phyloP scores from a whole-genome alignment of 2,888 invertebrate genomes.

The Phortica okadai region DNA sequence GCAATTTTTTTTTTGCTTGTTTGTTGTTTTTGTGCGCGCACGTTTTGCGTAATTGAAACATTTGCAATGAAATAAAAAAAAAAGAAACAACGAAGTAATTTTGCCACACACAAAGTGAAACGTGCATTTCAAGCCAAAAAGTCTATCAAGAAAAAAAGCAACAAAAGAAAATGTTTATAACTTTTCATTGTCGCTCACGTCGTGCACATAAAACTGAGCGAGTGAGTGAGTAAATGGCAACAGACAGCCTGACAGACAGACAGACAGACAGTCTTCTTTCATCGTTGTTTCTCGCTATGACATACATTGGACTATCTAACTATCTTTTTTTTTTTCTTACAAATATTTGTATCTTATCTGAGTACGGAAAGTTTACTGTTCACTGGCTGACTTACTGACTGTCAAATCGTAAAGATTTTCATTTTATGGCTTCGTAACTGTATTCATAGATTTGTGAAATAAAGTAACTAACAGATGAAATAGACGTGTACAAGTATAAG shows the following conservation, averaged over 20 bases:
- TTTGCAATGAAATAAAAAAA: not conserved
- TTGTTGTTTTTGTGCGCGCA: not conserved
- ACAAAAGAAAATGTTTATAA: too few relatives aligned
- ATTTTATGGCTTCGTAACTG: not conserved
- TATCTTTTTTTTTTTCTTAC: not conserved
- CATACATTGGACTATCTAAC: not conserved
- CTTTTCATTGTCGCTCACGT: not conserved
- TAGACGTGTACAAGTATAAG: too few relatives aligned
- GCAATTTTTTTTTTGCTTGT: not conserved
- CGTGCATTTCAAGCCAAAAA: not conserved
- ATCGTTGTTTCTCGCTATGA: too few relatives aligned
- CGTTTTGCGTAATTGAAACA: not conserved
- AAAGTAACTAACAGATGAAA: too few relatives aligned
- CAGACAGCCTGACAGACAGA: too few relatives aligned
- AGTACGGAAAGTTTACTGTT: not conserved
- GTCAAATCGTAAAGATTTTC: not conserved
- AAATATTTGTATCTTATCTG: not conserved
- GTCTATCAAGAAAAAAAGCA: not conserved
- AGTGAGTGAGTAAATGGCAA: not conserved
- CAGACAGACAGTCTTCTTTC: too few relatives aligned
- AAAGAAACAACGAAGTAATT: not conserved
- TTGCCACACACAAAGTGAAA: not conserved
- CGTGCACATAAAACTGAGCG: not conserved
- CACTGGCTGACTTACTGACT: not conserved
- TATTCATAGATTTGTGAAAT: not conserved